Conservation (phyloP, 2,797 vertebrate genomes). For the Presbytis comata region DNA sequence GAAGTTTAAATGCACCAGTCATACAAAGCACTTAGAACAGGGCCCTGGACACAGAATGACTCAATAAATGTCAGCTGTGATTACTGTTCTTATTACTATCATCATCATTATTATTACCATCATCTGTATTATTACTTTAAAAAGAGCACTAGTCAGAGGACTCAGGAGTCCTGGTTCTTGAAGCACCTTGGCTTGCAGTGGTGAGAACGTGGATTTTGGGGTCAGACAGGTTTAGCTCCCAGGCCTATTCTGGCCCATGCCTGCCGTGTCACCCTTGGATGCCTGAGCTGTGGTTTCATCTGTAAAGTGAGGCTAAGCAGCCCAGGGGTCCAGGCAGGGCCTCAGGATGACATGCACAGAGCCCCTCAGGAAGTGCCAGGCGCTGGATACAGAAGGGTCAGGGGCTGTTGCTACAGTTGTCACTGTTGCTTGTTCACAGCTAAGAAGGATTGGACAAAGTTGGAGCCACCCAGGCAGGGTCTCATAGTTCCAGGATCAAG, state of each 20-base stretch:
- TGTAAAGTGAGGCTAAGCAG: not conserved
- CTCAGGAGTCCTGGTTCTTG: no score
- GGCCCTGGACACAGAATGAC: accelerated
- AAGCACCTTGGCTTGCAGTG: not conserved
- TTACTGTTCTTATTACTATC: not conserved
- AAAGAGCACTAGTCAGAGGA: not conserved
- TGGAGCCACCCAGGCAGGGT: no score
- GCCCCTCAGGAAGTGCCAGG: accelerated
- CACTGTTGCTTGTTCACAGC: not conserved
- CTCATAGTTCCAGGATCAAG: accelerated
- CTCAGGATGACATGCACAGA: accelerated
- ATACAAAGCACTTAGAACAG: not conserved
- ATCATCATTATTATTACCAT: accelerated
- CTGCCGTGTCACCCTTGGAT: not conserved
- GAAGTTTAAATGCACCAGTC: not conserved
- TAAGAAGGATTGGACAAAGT: no score
- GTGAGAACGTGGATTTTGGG: accelerated
- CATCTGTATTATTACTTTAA: not conserved
- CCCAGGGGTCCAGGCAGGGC: accelerated
- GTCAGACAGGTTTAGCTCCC: not conserved
- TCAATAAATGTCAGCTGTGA: accelerated
- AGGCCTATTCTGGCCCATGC: not conserved
- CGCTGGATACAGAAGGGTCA: accelerated
- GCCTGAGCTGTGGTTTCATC: not conserved
- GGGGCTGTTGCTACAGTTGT: accelerated